Base-by-base conservation (phyloP, 1,140 invertebrate species). In the Lepidurus arcticus region DNA sequence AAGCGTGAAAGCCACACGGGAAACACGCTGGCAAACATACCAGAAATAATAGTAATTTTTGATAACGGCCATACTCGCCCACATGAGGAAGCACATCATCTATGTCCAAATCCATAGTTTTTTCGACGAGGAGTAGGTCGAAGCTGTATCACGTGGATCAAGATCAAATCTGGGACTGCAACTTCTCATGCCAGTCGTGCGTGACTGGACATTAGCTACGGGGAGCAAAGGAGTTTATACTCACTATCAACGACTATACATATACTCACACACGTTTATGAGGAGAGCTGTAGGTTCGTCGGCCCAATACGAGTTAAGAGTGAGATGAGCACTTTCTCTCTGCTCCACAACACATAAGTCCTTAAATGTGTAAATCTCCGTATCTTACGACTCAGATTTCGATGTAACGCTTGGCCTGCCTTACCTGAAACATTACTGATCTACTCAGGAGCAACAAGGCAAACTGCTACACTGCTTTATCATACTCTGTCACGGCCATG, bases 41-140 rank as follows among this genome's bases (percentile, higher is more conserved):
- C 0, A 86, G 44, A 21, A 88, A 85, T 8, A 88, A 81, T 11
- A 84, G 78, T 21, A 84, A 78, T 80, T 86, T 84, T 79, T 89
- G 88, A 78, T 88, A 89, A 78, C 79, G 83, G 45, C 88, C 88
- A 80, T 88, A 89, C 78, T 88, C 87, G 0, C 88, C 88, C 21
- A 88, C 85, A 42, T 85, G 82, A 1, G 85, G 84, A 42, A 88
- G 78, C 3, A 88, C 81, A 44, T 88, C 87, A 77, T 89, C 87
- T 77, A 89, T 87, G 76, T 84, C 82, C 78, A 80, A 77, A 65
- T 65, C 53, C 9, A n/a, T n/a, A 16, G n/a, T n/a, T 65, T 21
- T 8, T 65, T 65, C 21, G 13, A 7, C 53, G 3, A 65, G 53
- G 53, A 65, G 53, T 65, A 7, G 0, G 16, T 65, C 8, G 6